These are phyloP conservation scores for Drosophila repletoides DNA, from an alignment of 1,140 invertebrate species.

Conservation along the genomic window DNA sequence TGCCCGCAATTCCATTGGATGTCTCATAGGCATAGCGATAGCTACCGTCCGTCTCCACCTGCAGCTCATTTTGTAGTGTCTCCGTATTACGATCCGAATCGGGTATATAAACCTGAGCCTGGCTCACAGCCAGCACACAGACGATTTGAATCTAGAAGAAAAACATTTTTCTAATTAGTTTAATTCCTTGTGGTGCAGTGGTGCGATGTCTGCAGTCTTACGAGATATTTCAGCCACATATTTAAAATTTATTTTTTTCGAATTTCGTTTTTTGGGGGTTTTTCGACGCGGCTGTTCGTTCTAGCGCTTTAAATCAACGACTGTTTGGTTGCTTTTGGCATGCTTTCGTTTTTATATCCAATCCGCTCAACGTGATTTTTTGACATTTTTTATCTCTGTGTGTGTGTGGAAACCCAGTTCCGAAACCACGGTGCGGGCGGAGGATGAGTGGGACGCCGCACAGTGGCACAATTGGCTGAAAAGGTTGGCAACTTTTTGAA, in stretches of 20 bases:
- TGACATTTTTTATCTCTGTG: constrained; percentile 41
- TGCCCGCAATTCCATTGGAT: constrained; percentile 85
- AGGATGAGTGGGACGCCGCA: too few species aligned
- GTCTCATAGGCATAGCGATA: constrained; percentile 84
- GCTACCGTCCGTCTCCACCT: constrained; percentile 83
- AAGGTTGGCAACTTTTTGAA: too few species aligned
- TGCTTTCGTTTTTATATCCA: constrained; percentile 77
- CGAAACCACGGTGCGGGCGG: constrained; percentile 12
- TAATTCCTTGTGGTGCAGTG: constrained; percentile 25
- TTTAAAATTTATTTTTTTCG: not conserved
- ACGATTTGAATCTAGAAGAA: constrained; percentile 39
- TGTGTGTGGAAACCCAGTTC: constrained; percentile 55
- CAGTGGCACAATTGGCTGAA: too few species aligned
- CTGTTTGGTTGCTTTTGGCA: constrained; percentile 59
- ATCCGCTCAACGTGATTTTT: constrained; percentile 44
- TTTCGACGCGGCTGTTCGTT: constrained; percentile 46
- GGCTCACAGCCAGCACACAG: constrained; percentile 14
- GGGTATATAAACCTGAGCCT: constrained; percentile 52
- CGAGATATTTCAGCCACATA: constrained; percentile 41
- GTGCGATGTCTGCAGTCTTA: constrained; percentile 29
- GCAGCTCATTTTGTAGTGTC: constrained; percentile 61
- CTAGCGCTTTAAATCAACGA: constrained; percentile 53
- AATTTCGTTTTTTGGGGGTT: constrained; percentile 1
- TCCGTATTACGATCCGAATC: constrained; percentile 63
- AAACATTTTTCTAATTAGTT: not conserved